Evolutionary conservation across 2,888 invertebrate species (phyloP).

Genomic region (Crepidodera aurea): DNA sequence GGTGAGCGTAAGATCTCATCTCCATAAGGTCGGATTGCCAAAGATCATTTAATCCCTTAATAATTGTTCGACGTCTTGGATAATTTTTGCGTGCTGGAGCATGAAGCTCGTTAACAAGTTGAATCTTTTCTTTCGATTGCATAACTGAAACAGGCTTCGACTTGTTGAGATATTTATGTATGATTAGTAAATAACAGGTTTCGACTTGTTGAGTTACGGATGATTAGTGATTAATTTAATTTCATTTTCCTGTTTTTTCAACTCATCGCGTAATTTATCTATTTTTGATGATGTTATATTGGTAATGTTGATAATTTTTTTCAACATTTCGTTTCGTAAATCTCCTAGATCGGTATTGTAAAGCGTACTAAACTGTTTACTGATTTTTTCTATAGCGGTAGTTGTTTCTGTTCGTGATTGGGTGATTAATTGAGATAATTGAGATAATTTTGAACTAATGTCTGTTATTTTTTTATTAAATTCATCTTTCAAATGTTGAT

Average conservation of each 20-base stretch:
- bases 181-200: neutral
- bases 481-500: no score
- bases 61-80: neutral
- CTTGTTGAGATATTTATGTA: no score
- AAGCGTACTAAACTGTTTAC: neutral
- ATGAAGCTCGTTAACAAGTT: no score
- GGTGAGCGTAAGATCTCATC: neutral
- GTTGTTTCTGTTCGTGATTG: neutral
- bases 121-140: neutral
- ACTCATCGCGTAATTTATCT: neutral
- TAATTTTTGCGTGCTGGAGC: neutral
- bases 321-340: no score
- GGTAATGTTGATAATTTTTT: neutral
- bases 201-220: neutral
- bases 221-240: neutral
- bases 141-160: neutral
- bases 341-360: neutral
- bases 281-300: neutral
- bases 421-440: neutral
- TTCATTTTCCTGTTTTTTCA: neutral
- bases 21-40: neutral
- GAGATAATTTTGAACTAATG: neutral
- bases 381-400: no score
- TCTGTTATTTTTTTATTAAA: neutral
- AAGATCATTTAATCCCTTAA: conserved; percentile 1